These are phyloP conservation scores for Rhingia campestris DNA, from an alignment of 2,888 invertebrate genomes.

Conservation along the genomic window DNA sequence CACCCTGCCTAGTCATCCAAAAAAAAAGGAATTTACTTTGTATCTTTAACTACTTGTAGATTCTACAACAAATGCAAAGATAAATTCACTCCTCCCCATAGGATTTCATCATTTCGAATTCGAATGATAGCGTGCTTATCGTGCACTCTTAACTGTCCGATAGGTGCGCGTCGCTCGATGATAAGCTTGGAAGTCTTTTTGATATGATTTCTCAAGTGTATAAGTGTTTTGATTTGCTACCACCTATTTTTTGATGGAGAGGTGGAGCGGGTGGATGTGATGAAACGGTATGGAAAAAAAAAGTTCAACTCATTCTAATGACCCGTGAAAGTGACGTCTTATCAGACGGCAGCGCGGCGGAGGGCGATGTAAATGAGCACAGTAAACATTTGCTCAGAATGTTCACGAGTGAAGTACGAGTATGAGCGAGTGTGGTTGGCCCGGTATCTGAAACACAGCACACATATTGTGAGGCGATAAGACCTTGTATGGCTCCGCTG, in stretches of 20 bases:
- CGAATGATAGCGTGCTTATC: slow-evolving; percentile 64
- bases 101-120: slow-evolving; percentile 63
- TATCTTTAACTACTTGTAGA: slow-evolving; percentile 13
- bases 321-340: slow-evolving; percentile 68
- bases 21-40: slow-evolving; percentile 51
- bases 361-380: slow-evolving; percentile 49
- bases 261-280: background rate
- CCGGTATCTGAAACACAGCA: slow-evolving; percentile 19
- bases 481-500: slow-evolving; percentile 51
- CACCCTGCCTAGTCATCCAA: background rate
- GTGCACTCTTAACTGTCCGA: slow-evolving; percentile 57
- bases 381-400: slow-evolving; percentile 60
- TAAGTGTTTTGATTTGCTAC: slow-evolving; percentile 33
- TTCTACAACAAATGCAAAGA: slow-evolving; percentile 14
- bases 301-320: slow-evolving; percentile 69
- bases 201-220: slow-evolving; percentile 33
- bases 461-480: slow-evolving; percentile 44
- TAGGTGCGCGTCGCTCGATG: slow-evolving; percentile 44
- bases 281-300: slow-evolving; percentile 7
- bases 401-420: background rate
- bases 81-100: slow-evolving; percentile 32
- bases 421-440: slow-evolving; percentile 14
- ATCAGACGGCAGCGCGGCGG: slow-evolving; percentile 20
- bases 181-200: slow-evolving; percentile 53
- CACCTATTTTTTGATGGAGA: background rate